phyloP scores from a whole-genome alignment of 2,888 invertebrate genomes.

The Tanytarsus gracilentus region DNA sequence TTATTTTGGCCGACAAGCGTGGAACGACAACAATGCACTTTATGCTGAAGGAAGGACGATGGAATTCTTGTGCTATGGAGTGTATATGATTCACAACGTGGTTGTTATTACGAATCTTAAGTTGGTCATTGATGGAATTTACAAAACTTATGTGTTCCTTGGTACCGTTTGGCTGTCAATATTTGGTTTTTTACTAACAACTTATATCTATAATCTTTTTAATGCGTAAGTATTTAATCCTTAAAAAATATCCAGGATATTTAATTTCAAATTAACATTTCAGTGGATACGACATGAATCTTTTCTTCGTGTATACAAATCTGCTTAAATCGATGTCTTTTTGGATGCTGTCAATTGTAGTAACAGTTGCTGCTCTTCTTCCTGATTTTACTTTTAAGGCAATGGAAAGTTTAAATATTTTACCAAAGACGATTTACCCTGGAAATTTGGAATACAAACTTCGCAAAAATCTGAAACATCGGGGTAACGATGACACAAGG shows the following conservation, averaged over 20 bases:
- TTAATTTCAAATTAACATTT: slow-evolving; percentile 28
- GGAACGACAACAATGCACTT: slow-evolving; percentile 45
- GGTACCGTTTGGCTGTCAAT: slow-evolving; percentile 48
- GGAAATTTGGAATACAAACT: no score
- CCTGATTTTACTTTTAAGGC: slow-evolving; percentile 47
- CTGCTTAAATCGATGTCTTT: slow-evolving; percentile 51
- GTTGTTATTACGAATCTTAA: slow-evolving; percentile 53
- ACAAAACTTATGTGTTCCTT: slow-evolving; percentile 49
- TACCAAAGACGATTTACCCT: background rate
- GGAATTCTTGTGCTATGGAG: slow-evolving; percentile 53
- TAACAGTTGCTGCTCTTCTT: slow-evolving; percentile 46
- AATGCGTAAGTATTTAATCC: slow-evolving; percentile 48
- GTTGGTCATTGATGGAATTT: slow-evolving; percentile 53
- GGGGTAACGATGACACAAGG: no score
- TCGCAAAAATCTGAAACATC: no score
- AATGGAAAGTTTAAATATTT: slow-evolving; percentile 27
- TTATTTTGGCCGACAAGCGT: slow-evolving; percentile 45
- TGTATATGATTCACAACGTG: slow-evolving; percentile 48
- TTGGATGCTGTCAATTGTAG: slow-evolving; percentile 50
- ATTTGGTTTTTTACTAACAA: slow-evolving; percentile 47
- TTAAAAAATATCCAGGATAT: background rate
- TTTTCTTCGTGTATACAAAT: slow-evolving; percentile 52
- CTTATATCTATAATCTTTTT: slow-evolving; percentile 49
- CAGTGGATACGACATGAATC: slow-evolving; percentile 46
- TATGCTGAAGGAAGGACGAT: slow-evolving; percentile 46